Base-by-base conservation (phyloP, 2,113 vertebrate genomes). In the Sigmodon hispidus region DNA sequence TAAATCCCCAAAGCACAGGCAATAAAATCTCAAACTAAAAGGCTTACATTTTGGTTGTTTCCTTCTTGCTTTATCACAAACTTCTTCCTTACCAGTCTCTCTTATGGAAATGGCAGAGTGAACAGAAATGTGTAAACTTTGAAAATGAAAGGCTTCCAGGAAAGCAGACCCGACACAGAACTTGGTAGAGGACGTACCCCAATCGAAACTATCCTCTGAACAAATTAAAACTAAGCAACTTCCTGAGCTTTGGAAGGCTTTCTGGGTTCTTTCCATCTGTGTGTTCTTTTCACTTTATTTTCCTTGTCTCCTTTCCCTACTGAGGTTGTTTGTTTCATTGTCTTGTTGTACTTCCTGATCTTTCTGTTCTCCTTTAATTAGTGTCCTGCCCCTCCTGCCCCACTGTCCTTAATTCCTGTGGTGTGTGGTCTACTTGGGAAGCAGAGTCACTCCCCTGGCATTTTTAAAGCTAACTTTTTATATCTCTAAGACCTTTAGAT, bases 391-490 rank as follows among this genome's bases (percentile, higher is more conserved):
- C 7, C 36, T 70, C 3, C 43, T 43, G 15, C 69, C 31, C 67
- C 8, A 34, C 9, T 65, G 0, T 43, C 15, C n/a, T 2, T 34
- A 72, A 75, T n/a, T 92, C 40, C 52, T 73, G 7, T 52, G 59
- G 1, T 80, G 70, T 89, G 15, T 69, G n/a, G 24, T 84, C 59
- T 50, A 85, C 31, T 86, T 40, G 22, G 4, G 29, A 11, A 73
- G 13, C 52, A 77, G 22, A 90, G 48, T 29, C 87, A n/a, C 24
- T 91, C 63, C 65, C 13, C 69, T 67, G 34, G 34, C 59, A 48
- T 92, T 77, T 88, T 67, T 83, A 83, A 81, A 92, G 29, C 67
- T 96, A 61, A 61, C n/a, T 94, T 95, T 89, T 69, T 73, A 31
- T 77, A 83, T 73, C 72, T 90, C 77, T 94, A 91, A 93, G 92